Evolutionary conservation across 2,797 vertebrate genomes (phyloP).

Genomic region (Molothrus aeneus): DNA sequence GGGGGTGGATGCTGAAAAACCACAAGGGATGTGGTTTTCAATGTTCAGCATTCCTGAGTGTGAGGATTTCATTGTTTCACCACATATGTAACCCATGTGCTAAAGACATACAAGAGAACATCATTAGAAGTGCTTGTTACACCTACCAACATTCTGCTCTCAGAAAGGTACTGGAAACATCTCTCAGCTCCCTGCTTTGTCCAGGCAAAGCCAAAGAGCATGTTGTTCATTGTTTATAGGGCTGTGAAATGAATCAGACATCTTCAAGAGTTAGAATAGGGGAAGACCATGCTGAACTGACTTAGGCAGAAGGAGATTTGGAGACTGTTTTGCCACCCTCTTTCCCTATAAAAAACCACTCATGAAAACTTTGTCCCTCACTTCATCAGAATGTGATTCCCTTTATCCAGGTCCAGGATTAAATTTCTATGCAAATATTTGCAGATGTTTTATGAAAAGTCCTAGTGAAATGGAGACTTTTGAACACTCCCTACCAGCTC

Average conservation of each 20-base stretch:
- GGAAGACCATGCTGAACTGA: neutral
- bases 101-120: neutral
- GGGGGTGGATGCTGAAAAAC: neutral
- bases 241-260: neutral
- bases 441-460: neutral
- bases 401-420: neutral
- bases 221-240: neutral
- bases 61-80: slow-evolving; percentile 5
- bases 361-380: neutral
- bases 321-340: neutral
- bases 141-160: neutral
- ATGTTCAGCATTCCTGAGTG: neutral
- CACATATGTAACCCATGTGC: neutral
- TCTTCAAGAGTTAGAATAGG: neutral
- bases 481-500: neutral
- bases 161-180: neutral
- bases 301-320: neutral
- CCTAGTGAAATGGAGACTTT: slow-evolving; percentile 20
- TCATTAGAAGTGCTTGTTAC: neutral
- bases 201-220: neutral
- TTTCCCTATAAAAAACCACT: neutral
- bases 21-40: neutral
- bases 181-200: neutral
- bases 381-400: neutral
- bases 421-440: slow-evolving; percentile 50